phyloP scores from a whole-genome alignment of 2,113 vertebrate genomes.

The Dromaius novaehollandiae region DNA sequence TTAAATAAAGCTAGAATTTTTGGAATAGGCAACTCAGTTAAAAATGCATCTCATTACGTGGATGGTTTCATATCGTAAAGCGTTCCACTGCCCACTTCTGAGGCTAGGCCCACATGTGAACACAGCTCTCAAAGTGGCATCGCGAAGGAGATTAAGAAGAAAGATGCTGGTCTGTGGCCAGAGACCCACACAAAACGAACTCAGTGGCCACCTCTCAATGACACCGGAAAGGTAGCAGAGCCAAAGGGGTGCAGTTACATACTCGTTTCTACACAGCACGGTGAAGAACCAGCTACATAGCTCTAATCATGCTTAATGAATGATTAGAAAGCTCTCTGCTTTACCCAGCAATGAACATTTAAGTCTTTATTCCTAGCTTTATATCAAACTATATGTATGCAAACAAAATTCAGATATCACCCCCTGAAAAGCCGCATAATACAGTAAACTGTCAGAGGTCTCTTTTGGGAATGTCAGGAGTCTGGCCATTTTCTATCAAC shows the following conservation, averaged over 20 bases:
- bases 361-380: not conserved
- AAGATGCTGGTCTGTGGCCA: not conserved
- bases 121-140: not conserved
- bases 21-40: not conserved
- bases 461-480: not conserved
- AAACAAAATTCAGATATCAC: not conserved
- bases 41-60: not conserved
- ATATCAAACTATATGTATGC: not conserved
- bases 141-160: not conserved
- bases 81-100: not conserved
- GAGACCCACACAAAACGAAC: not conserved
- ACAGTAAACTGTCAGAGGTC: not conserved
- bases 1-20: not conserved
- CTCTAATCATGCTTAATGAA: not conserved
- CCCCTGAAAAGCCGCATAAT: not conserved
- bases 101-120: not conserved
- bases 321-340: not conserved
- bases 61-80: not conserved
- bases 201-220: not conserved
- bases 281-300: not conserved
- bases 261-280: not conserved
- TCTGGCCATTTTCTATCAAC: not conserved
- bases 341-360: not conserved
- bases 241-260: not conserved
- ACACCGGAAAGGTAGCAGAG: not conserved